These are phyloP conservation scores for Aphelinus atriplicis DNA, from an alignment of 1,140 invertebrate species.

Conservation along the genomic window DNA sequence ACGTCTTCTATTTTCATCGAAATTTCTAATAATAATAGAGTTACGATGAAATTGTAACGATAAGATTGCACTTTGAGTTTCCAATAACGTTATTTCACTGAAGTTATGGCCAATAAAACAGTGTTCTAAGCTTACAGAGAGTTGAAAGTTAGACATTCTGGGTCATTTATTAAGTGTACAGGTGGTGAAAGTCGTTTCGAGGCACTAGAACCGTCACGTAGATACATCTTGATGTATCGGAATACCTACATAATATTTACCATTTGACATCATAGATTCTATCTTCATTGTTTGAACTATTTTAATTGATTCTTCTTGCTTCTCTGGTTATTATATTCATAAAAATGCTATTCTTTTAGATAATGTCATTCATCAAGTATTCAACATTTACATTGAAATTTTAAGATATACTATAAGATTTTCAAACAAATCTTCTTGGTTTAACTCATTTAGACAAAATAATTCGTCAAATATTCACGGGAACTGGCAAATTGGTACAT, in stretches of 20 bases:
- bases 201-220: constrained; percentile 5
- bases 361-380: too few species aligned
- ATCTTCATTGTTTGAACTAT: too few species aligned
- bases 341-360: too few species aligned
- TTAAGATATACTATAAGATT: too few species aligned
- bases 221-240: constrained; percentile 13
- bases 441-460: too few species aligned
- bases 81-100: background rate
- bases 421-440: too few species aligned
- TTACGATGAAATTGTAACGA: constrained; percentile 7
- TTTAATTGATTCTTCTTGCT: too few species aligned
- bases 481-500: too few species aligned
- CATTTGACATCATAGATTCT: background rate
- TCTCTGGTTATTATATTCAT: too few species aligned
- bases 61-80: constrained; percentile 1
- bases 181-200: constrained; percentile 37
- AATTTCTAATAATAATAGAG: background rate
- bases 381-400: too few species aligned
- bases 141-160: constrained; percentile 31
- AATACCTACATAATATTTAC: constrained; percentile 21
- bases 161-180: constrained; percentile 34
- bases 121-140: constrained; percentile 19
- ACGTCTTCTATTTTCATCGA: too few species aligned
- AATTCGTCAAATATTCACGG: too few species aligned
- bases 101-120: constrained; percentile 22